phyloP scores from a whole-genome alignment of 2,888 invertebrate species.

The Chironomus tentans region DNA sequence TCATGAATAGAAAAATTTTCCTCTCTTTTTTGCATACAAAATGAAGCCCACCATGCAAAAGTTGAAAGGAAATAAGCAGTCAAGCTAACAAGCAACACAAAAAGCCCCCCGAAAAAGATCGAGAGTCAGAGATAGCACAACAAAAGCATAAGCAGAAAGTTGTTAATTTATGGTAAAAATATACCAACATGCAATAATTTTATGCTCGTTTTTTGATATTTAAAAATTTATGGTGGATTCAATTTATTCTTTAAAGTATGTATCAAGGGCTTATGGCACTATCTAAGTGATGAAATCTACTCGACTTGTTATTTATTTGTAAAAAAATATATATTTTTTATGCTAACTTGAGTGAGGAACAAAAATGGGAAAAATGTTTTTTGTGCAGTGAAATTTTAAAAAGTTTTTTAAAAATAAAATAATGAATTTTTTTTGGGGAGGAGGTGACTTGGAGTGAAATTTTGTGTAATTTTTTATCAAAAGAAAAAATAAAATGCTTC shows the following conservation, averaged over 20 bases:
- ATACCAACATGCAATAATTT: conserved; percentile 25
- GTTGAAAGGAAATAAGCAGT: neutral
- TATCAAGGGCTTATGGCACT: conserved; percentile 11
- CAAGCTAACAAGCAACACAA: neutral
- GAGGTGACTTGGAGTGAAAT: too few relatives aligned
- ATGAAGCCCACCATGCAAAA: neutral
- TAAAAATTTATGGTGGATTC: conserved; percentile 25
- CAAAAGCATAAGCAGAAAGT: conserved; percentile 18
- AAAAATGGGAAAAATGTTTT: neutral
- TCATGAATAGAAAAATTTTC: neutral
- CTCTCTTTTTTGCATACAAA: neutral
- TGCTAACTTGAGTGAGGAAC: neutral
- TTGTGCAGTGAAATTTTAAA: neutral
- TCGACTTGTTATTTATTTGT: neutral
- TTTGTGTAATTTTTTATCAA: too few relatives aligned
- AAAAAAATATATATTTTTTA: too few relatives aligned
- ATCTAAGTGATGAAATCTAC: conserved; percentile 19
- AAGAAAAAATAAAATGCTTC: too few relatives aligned
- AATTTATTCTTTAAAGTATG: conserved; percentile 16
- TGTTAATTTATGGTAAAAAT: conserved; percentile 24
- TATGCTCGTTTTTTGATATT: conserved; percentile 23
- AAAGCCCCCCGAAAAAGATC: neutral
- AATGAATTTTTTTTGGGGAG: neutral
- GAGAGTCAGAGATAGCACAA: conserved; percentile 18
- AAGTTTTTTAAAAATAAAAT: neutral